These are phyloP conservation scores for Polymixis flavicincta DNA, from an alignment of 2,888 invertebrate species.

Conservation along the genomic window DNA sequence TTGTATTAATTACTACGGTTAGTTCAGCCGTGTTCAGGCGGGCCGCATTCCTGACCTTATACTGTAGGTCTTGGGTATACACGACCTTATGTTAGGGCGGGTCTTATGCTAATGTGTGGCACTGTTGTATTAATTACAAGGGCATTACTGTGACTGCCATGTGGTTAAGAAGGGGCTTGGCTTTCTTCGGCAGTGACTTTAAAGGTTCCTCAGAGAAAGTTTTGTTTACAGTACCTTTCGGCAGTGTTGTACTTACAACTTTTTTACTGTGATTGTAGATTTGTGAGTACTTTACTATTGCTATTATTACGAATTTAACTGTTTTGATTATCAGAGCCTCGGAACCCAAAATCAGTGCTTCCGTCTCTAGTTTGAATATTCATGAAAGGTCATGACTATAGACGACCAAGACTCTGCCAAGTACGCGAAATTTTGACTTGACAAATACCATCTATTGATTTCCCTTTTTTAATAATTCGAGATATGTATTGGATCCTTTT, in stretches of 20 bases:
- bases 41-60: conserved; percentile 56
- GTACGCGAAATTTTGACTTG: too few relatives aligned
- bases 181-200: not conserved
- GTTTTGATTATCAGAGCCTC: too few relatives aligned
- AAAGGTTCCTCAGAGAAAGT: conserved; percentile 16
- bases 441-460: too few relatives aligned
- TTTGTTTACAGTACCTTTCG: not conserved
- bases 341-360: too few relatives aligned
- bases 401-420: too few relatives aligned
- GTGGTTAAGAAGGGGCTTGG: conserved; percentile 11
- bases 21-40: conserved; percentile 41
- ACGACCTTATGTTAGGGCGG: conserved; percentile 30
- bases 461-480: too few relatives aligned
- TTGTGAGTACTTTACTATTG: not conserved
- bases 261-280: not conserved
- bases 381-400: too few relatives aligned
- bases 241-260: too few relatives aligned
- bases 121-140: conserved; percentile 36
- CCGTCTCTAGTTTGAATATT: too few relatives aligned
- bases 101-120: conserved; percentile 38
- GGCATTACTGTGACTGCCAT: not conserved
- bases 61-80: conserved; percentile 20
- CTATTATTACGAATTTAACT: not conserved
- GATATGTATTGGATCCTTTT: not conserved
- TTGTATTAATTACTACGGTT: conserved; percentile 64